Evolutionary conservation across 92 coral and sea anemone genomes (phyloP), one percentile per base, ranked within the genome.

Genomic region (Zoanthus gigantus): DNA sequence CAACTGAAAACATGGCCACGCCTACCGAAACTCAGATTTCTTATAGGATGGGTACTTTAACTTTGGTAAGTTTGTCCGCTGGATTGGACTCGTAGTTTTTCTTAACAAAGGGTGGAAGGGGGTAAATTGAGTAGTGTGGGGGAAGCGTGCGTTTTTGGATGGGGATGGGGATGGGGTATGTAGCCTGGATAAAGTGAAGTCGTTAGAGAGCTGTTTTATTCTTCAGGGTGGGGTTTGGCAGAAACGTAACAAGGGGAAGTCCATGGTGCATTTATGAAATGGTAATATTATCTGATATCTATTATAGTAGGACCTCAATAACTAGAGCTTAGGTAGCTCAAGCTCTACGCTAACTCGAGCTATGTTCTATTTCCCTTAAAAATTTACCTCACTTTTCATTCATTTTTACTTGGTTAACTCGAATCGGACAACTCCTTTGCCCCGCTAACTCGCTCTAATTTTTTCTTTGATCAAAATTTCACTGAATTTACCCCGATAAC

Each of bases 1-100:
- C 83, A 85, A 58, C 89, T 74, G 65, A 47, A 85, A 74, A 68
- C 17, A 61, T 58, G 83, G 83, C 71, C 82, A 85, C 63, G 89
- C 84, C 89, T 86, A 50, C 88, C 73, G 73, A 85, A 85, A 85
- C 72, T 85, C 54, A 37, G 88, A 53, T 58, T 86, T 69, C 84
- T 86, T 76, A 4, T 17, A 76, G 66, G 76, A 86, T 77, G 89
- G 84, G 89, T 86, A 42, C 84, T 86, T 23, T 86, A 77, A 46
- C 84, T 67, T 77, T 72, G 89, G 89, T 85, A 75, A 74, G 83
- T 74, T 44, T 74, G 32, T 74, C 83, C 53, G 71, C 71, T 78
- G 83, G 69, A 58, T 79, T 79, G 17, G 34, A 54, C n/a, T 79
- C 16, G 52, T 58, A 79, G 72, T 58, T 79, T 61, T 79, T 78